phyloP scores from a whole-genome alignment of 2,113 vertebrate genomes.

The Lichenostomus cassidix region DNA sequence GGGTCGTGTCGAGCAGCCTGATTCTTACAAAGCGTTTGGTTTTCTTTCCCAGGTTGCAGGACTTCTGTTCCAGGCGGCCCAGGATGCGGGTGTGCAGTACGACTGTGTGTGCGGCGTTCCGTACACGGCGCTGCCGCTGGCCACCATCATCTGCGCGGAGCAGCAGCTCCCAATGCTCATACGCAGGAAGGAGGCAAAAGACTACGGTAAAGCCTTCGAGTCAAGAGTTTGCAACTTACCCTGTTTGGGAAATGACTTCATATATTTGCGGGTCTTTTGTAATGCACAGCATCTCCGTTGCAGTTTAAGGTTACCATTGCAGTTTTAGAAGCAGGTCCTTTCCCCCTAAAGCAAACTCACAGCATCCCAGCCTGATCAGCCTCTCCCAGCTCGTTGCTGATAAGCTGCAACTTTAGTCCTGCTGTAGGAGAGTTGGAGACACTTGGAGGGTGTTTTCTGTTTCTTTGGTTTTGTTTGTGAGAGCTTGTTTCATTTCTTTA shows the following conservation, averaged over 20 bases:
- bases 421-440: background rate
- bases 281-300: fast-evolving
- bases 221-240: background rate
- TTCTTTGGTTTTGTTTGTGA: background rate
- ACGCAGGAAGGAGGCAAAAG: constrained; percentile 89
- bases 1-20: fast-evolving
- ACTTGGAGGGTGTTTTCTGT: background rate
- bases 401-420: background rate
- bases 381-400: background rate
- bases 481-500: background rate
- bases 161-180: constrained; percentile 90
- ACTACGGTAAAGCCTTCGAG: constrained; percentile 81
- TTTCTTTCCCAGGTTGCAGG: constrained; percentile 76
- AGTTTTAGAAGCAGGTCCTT: background rate
- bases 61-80: constrained; percentile 79
- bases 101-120: constrained; percentile 89
- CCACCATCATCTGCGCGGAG: constrained; percentile 83
- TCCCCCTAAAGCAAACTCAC: fast-evolving
- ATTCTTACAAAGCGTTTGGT: fast-evolving
- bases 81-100: constrained; percentile 70
- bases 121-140: constrained; percentile 90
- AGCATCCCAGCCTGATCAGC: background rate
- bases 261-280: background rate
- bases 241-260: background rate
- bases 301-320: background rate